Percentiles rank a stretch among this genome's conserved stretches.
These are phyloP conservation scores for Cossypha caffra DNA, from an alignment of 2,797 vertebrate species.

Conservation along the genomic window DNA sequence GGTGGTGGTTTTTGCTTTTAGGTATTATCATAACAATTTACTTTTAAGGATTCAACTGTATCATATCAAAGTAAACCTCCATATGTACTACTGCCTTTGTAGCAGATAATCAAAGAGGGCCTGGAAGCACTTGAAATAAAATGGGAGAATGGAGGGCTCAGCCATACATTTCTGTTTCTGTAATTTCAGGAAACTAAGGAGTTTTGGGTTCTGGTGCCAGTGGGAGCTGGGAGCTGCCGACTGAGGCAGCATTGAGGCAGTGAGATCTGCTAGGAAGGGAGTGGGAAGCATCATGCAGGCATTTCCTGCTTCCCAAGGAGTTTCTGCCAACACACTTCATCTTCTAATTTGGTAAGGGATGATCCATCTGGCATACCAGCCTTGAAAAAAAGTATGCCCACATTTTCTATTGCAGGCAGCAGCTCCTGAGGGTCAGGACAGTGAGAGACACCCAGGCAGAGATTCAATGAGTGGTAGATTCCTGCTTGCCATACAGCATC, in stretches of 20 bases:
- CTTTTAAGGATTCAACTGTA: background rate
- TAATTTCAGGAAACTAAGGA: background rate
- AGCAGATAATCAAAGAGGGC: background rate
- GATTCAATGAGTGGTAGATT: background rate
- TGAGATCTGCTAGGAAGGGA: background rate
- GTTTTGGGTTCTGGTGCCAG: background rate
- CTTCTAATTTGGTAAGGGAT: background rate
- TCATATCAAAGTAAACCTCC: background rate
- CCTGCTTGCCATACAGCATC: background rate
- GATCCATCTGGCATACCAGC: background rate
- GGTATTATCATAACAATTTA: background rate
- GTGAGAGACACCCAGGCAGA: background rate
- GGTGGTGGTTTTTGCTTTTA: background rate
- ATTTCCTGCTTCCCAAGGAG: conserved; percentile 6
- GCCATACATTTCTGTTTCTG: background rate
- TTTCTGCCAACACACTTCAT: background rate
- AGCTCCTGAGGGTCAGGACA: background rate
- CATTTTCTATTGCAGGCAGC: background rate
- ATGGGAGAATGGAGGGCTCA: background rate
- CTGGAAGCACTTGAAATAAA: background rate
- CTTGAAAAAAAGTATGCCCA: background rate
- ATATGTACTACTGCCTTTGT: background rate
- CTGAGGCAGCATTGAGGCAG: background rate
- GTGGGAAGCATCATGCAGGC: background rate
- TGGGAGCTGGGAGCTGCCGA: background rate